Evolutionary conservation across 2,113 vertebrate species (phyloP), one percentile per base, ranked within the genome.

Genomic region (Telmatochromis sp.): DNA sequence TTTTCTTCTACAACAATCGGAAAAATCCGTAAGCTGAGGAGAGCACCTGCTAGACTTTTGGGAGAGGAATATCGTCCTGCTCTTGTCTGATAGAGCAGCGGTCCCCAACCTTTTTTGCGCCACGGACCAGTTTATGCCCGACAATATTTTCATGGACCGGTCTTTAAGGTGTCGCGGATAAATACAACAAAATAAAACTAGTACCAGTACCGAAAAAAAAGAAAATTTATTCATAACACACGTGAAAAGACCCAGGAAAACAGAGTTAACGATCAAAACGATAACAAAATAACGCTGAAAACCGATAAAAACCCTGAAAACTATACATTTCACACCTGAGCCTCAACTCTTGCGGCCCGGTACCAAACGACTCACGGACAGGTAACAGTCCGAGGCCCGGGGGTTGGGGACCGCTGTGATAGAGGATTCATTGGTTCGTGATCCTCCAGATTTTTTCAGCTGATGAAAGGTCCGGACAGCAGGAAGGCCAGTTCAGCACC

Each of bases 181-280:
- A 42, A 42, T 42, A 14, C 40, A 42, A 14, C 0, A 42, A 42
- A 42, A 42, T 42, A 14, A 14, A 45, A 45, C 42, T 13, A 42
- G 40, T 13, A 42, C 11, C 3, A 0, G 26, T 26, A 26, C 26
- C 26, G 1, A 42, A 42, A 45, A 45, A 45, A 2, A 14, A 45
- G 2, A 14, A 14, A 6, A 14, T 6, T 6, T 45, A 14, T 45
- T 45, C 42, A 45, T 45, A 14, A 45, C 12, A 45, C 42, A 45
- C 42, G 2, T 14, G 42, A 45, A 45, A 45, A 45, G 12, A 45
- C 42, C 42, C 1, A 45, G 40, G 42, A 45, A 45, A 45, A 45
- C 12, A 0, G 6, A 45, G 42, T 45, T 2, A 45, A 45, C 1
- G 13, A 45, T 45, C 0, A 45, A 45, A 45, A 45, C 42, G 6